Base-by-base conservation (phyloP, 2,888 invertebrate species). In the Hirtodrosophila alboralis region DNA sequence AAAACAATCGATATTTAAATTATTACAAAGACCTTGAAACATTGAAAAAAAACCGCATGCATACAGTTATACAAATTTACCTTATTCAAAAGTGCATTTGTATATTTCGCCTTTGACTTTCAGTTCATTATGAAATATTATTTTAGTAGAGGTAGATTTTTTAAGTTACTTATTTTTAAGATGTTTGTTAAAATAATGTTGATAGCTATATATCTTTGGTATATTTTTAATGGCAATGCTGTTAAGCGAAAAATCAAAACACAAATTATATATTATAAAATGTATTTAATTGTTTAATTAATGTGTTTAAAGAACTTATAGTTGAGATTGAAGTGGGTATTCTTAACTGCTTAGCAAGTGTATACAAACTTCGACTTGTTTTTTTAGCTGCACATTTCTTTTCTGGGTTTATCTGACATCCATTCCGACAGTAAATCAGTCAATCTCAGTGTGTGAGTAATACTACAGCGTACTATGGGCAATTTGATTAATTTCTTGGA, bases 1-100 rank as follows among this genome's bases (percentile, higher is more conserved):
- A 59, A 60, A 53, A 53, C 71, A 86, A 81, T 87, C 84, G 76
- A 84, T 85, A 70, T 69, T 72, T 64, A 66, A 86, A 71, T 73
- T 78, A 84, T 81, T 67, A 48, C 72, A 58, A 37, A 36, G 66
- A 59, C 81, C 84, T 78, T 86, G 62, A 63, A 43, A 23, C 37
- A 40, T 14, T 23, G 30, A 33, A 41, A 56, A 48, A 56, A 62
- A 47, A 48, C 30, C 48, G 48, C 14, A 18, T 47, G 37, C 28
- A 26, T 13, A 12, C 16, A 2, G n/a, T n/a, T n/a, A n/a, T n/a
- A n/a, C n/a, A n/a, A n/a, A 16, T 12, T 21, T 33, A 31, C 33
- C 63, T 57, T n/a, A n/a, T n/a, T 21, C 9, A 10, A 57, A 47
- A 72, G 56, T 64, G 72, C 76, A 72, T 45, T 75, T 44, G 34